Base-by-base conservation (phyloP, 2,113 vertebrate species). In the Salvator merianae region DNA sequence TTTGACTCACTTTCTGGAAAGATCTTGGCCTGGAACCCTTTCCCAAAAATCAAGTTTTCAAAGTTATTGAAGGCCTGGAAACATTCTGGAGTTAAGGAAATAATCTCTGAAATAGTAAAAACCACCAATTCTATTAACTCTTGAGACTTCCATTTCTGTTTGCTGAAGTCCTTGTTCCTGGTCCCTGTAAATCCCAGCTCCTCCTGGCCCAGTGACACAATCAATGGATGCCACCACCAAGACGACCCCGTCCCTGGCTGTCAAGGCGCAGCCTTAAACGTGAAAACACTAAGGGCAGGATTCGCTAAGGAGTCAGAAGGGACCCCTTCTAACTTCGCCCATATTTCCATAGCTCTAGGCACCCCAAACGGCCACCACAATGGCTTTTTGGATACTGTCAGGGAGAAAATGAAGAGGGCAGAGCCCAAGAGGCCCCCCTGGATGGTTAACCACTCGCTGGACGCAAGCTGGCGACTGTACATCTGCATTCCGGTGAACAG, bases 401-500 rank as follows among this genome's bases (percentile, higher is more conserved):
- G 97, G n/a, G 97, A 98, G 93, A 98, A 98, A 93, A 99, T 93
- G 89, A 99, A 99, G 80, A 99, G 97, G 3, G 97, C 94, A 0
- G 98, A 98, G 72, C 98, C 98, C 72, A 99, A 94, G 88, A 99
- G 97, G 12, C 98, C 98, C 1, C 98, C 98, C 87, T 99, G 95
- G 94, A 99, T 98, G 75, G 98, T 99, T 62, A 99, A 95, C 98
- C 97, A 99, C 95, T 99, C 98, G 0, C 97, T 97, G 79, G 98
- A 99, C 20, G 96, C 97, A 82, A 99, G 92, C 91, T 99, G 98
- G 84, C 96, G 96, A 87, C 97, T 99, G 93, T 98, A 99, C 97
- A 98, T 99, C 97, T 99, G 98, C 98, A 99, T 99, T 55, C 98
- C 98, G 1, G 98, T 97, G 84, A 99, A 99, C 1, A 99, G 97